A percentile compares a stretch with the other conserved stretches of the same genome.
Evolutionary conservation across 2,797 vertebrate species (phyloP).

Genomic region (Sebastes itinus): DNA sequence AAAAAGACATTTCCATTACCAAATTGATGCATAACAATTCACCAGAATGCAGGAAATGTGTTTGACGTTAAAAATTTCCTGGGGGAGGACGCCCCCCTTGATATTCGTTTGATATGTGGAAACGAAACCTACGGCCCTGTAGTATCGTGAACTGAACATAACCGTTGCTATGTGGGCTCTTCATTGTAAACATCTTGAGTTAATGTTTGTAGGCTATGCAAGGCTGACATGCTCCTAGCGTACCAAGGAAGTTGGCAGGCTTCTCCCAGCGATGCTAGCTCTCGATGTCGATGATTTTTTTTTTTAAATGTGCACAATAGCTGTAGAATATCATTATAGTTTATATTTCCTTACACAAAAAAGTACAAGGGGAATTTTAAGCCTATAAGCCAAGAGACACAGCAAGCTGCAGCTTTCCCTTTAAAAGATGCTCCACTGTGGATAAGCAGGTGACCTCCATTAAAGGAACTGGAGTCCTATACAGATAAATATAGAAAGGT

Average conservation of each 20-base stretch:
- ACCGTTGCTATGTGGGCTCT: not conserved
- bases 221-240: not conserved
- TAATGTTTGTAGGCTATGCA: not conserved
- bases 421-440: slow-evolving; percentile 37
- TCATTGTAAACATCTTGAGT: not conserved
- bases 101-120: not conserved
- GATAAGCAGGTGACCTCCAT: slow-evolving; percentile 57
- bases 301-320: not conserved
- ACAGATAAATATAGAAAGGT: slow-evolving; percentile 59
- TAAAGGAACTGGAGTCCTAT: slow-evolving; percentile 30
- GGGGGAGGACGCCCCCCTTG: not conserved
- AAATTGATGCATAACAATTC: not conserved
- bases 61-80: no score
- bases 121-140: not conserved
- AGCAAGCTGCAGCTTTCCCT: slow-evolving; percentile 18
- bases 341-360: not conserved
- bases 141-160: not conserved
- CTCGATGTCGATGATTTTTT: not conserved
- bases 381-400: slow-evolving; percentile 5
- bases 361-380: not conserved
- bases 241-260: not conserved
- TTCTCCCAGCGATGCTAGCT: not conserved
- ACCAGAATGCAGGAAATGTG: not conserved
- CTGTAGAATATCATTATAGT: not conserved
- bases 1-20: no score